phyloP scores from a whole-genome alignment of 2,888 invertebrate genomes.

The Phlogophora meticulosa region DNA sequence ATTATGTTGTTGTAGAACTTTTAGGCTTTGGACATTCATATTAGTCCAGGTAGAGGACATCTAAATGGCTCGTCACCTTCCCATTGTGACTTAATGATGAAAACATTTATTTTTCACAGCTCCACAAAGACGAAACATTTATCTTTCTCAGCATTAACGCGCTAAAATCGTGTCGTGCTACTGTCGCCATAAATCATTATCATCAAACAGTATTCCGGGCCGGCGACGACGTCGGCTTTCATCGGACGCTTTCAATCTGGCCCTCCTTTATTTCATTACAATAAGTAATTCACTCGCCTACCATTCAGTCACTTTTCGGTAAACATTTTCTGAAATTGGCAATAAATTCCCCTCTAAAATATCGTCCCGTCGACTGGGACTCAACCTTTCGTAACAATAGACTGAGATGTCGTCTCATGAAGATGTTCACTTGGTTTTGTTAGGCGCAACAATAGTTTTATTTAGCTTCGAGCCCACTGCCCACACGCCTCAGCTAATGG shows the following conservation, averaged over 20 bases:
- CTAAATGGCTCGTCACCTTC: constrained; percentile 61
- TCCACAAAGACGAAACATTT: constrained; percentile 83
- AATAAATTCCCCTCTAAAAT: constrained; percentile 89
- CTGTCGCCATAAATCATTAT: constrained; percentile 90
- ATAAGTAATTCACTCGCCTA: constrained; percentile 89
- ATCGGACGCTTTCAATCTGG: constrained; percentile 89
- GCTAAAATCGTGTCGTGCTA: constrained; percentile 86
- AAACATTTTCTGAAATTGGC: constrained; percentile 89
- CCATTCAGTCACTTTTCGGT: constrained; percentile 88
- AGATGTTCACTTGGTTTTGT: constrained; percentile 91
- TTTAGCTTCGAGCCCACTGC: constrained; percentile 89
- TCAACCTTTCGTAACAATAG: constrained; percentile 83
- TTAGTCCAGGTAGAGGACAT: constrained; percentile 60
- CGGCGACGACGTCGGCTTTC: constrained; percentile 84
- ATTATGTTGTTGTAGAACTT: constrained; percentile 57
- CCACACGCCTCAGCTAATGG: constrained; percentile 90
- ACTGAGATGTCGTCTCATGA: constrained; percentile 85
- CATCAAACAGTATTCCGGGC: constrained; percentile 84
- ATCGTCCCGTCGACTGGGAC: constrained; percentile 78
- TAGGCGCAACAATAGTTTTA: constrained; percentile 89
- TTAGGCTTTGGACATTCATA: constrained; percentile 47
- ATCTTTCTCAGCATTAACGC: constrained; percentile 86
- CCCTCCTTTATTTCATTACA: constrained; percentile 89
- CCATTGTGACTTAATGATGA: constrained; percentile 69
- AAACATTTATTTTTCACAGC: constrained; percentile 78